Evolutionary conservation across 2,888 invertebrate genomes (phyloP), one percentile per base, ranked within the genome.

Genomic region (Drosophila nigricruria): DNA sequence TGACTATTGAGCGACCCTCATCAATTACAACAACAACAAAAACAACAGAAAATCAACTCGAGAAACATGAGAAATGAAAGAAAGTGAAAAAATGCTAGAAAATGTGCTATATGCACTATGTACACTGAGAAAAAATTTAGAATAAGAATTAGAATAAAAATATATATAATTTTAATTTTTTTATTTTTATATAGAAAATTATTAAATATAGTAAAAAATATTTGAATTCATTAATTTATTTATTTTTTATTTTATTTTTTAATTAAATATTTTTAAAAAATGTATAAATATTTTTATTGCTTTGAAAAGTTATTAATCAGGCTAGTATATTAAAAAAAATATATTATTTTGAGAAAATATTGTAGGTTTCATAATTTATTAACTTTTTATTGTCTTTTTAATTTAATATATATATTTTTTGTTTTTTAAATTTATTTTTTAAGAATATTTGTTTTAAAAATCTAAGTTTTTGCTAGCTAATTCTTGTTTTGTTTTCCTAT

Each of bases 81-180:
- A 85, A 85, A 89, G 85, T 87, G 89, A 84, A 87, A 87, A 87
- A 89, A 49, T 57, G 42, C 57, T 54, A 61, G 49, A 70, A 40
- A 64, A 70, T 74, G 47, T 27, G 62, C 52, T 63, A 57, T 57
- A 61, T 43, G 66, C 66, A 23, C 52, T 14, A 12, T 3, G 12
- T 65, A 20, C 58, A 58, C 58, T 47, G 58, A 4, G 16, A 58
- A 14, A 58, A 58, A 58, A 58, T 30, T 18, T 5, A 5, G 16
- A 30, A 30, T 20, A 3, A n/a, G 25, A 25, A 16, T 25, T 45
- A 1, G 23, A 8, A 16, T 5, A 12, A 2, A 43, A 14, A 43
- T 18, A 38, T 3, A n/a, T n/a, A n/a, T n/a, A n/a, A 34, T 12
- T 16, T 16, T 16, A 14, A 14, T 14, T 34, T 34, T 34, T 3